A percentile compares a stretch with the other conserved stretches of the same genome.
These are phyloP conservation scores for Centropyge bicolor DNA, from an alignment of 2,797 vertebrate species.

Conservation along the genomic window DNA sequence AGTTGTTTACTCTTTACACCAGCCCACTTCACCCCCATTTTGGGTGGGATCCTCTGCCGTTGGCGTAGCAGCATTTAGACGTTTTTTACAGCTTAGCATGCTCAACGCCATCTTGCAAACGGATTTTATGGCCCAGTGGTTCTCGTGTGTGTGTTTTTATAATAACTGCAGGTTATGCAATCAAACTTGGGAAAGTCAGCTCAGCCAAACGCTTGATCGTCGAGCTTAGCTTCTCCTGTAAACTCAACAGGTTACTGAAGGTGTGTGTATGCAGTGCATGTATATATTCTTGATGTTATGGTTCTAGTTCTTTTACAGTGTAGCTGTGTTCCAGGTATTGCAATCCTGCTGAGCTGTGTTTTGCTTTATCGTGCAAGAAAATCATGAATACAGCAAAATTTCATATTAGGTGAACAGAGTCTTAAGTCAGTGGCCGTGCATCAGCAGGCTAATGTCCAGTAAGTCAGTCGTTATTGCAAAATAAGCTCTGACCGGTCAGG, in stretches of 20 bases:
- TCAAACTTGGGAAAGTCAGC: slow-evolving; percentile 45
- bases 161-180: slow-evolving; percentile 74
- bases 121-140: slow-evolving; percentile 67
- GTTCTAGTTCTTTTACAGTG: slow-evolving; percentile 5
- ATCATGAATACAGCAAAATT: neutral
- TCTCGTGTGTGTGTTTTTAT: slow-evolving; percentile 59
- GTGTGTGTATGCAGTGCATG: neutral
- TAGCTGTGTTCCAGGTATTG: slow-evolving; percentile 28
- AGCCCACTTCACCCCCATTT: slow-evolving; percentile 71
- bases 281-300: neutral
- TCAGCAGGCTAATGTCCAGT: slow-evolving; percentile 16
- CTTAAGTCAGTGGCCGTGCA: neutral
- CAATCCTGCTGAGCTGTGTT: neutral
- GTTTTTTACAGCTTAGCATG: slow-evolving; percentile 70
- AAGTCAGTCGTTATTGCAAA: slow-evolving; percentile 33
- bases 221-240: slow-evolving; percentile 33
- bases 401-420: neutral
- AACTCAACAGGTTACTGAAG: slow-evolving; percentile 59
- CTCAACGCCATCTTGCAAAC: slow-evolving; percentile 72
- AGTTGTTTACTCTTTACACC: slow-evolving; percentile 82
- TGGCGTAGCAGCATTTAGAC: slow-evolving; percentile 69
- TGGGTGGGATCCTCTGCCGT: slow-evolving; percentile 74
- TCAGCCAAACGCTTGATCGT: slow-evolving; percentile 41
- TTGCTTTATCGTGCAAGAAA: neutral
- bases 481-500: slow-evolving; percentile 11